Evolutionary conservation across 2,113 vertebrate species (phyloP).

Genomic region (Percopsis transmontana): DNA sequence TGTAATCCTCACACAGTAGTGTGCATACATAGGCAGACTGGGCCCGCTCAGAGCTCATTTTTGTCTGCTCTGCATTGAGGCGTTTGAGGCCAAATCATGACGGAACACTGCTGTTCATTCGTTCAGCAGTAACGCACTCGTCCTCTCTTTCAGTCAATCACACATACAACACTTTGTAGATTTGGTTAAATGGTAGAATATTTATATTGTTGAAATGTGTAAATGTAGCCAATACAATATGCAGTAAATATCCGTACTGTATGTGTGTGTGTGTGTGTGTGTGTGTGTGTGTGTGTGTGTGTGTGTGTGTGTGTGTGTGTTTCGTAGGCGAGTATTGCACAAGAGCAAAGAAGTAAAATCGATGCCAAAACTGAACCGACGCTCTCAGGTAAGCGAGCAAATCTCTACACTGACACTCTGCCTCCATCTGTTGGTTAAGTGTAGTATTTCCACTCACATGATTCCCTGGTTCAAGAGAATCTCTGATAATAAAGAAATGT

Average conservation of each 20-base stretch:
- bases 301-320: neutral
- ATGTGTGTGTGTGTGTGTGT: neutral
- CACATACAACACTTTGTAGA: neutral
- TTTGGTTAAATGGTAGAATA: too few relatives aligned
- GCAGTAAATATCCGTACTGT: too few relatives aligned
- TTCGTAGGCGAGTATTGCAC: neutral
- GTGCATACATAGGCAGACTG: neutral
- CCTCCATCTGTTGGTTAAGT: slow-evolving; percentile 48
- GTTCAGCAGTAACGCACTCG: slow-evolving; percentile 46
- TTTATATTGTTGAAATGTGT: too few relatives aligned
- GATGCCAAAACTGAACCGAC: neutral
- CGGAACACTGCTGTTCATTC: slow-evolving; percentile 60
- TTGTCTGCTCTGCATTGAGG: slow-evolving; percentile 44
- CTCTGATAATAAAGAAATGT: too few relatives aligned
- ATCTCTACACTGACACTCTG: too few relatives aligned
- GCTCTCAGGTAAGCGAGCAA: neutral
- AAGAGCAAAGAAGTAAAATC: neutral
- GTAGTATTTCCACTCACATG: neutral
- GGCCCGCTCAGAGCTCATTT: slow-evolving; percentile 32
- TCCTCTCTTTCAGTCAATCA: neutral
- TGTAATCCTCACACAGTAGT: slow-evolving; percentile 2
- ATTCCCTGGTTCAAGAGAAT: too few relatives aligned
- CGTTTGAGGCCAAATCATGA: slow-evolving; percentile 57
- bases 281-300: neutral
- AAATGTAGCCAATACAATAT: too few relatives aligned